Base-by-base conservation (phyloP, 1,140 invertebrate species). In the Trichonephila clavipes region DNA sequence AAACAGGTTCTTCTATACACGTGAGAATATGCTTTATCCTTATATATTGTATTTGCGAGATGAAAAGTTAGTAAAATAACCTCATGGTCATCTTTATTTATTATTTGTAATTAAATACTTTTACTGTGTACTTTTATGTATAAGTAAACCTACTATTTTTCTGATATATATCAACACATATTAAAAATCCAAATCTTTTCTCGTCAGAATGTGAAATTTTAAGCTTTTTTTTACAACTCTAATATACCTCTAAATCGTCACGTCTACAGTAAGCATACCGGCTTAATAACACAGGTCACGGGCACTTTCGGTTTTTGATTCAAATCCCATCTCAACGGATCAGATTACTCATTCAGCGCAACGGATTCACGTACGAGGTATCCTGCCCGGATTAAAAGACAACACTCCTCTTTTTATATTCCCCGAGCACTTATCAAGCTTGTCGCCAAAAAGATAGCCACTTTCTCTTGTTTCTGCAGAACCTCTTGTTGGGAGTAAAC, bases 281-380 rank as follows among this genome's bases (percentile, higher is more conserved):
- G 28, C 34, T 77, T 34, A 77, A 77, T 28, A 77, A 44, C n/a
- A 12, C 83, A 28, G 83, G 83, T 85, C 83, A 85, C 58, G 83
- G 83, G n/a, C 83, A 21, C 58, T 59, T 85, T 85, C 51, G 72
- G 72, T 77, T 40, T 51, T 40, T 77, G 72, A 77, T 77, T 77
- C 83, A 28, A 10, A 24, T 1, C n/a, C n/a, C 10, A 59, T 85
- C 83, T 51, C 83, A 85, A 14, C 24, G 59, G 62, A 88, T 88
- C 86, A 64, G 28, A 88, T 88, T 64, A 88, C 61, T 88, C 66
- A 88, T 88, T 66, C 86, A 88, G 61, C 86, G 86, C 66, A 88
- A 64, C 86, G 86, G 86, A 44, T 64, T 64, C 86, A 88, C 86
- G 86, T 88, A 19, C 62, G 19, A 0, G 18, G 86, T 58, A 64